A percentile compares a stretch with the other conserved stretches of the same genome.
phyloP scores from a whole-genome alignment of 2,888 invertebrate genomes.

The Ceriagrion tenellum region DNA sequence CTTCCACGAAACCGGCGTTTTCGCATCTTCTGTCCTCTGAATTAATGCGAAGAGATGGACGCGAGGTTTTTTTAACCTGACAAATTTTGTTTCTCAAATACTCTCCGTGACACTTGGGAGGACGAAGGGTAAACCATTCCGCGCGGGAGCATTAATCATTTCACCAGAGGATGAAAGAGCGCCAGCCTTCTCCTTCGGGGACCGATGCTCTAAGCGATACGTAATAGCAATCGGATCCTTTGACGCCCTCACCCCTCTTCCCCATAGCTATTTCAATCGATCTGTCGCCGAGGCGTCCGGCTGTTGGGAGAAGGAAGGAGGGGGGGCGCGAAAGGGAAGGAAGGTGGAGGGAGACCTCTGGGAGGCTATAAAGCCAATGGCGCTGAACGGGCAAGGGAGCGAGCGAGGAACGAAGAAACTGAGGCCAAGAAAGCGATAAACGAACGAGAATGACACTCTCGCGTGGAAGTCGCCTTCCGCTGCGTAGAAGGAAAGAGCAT shows the following conservation, averaged over 20 bases:
- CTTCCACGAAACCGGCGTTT: no score
- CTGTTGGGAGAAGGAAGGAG: not conserved
- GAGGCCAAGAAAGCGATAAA: not conserved
- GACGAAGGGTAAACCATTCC: no score
- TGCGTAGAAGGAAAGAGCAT: not conserved
- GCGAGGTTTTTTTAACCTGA: no score
- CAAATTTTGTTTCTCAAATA: no score
- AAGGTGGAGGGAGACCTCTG: no score
- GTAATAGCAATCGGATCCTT: not conserved
- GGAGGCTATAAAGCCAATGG: slow-evolving; percentile 6
- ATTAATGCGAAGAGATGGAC: no score
- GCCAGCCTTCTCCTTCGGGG: not conserved
- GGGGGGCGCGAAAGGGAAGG: not conserved
- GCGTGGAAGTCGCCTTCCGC: not conserved
- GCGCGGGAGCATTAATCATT: not conserved
- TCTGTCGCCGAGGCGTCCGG: not conserved
- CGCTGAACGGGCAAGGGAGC: not conserved
- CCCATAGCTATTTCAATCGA: not conserved
- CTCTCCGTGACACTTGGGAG: no score
- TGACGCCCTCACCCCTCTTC: not conserved
- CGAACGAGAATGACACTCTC: not conserved
- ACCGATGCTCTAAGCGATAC: not conserved
- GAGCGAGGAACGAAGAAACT: not conserved
- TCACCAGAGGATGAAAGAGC: not conserved
- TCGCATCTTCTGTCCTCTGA: no score